Evolutionary conservation across 2,888 invertebrate species (phyloP).

Genomic region (Neoitamus cyanurus): DNA sequence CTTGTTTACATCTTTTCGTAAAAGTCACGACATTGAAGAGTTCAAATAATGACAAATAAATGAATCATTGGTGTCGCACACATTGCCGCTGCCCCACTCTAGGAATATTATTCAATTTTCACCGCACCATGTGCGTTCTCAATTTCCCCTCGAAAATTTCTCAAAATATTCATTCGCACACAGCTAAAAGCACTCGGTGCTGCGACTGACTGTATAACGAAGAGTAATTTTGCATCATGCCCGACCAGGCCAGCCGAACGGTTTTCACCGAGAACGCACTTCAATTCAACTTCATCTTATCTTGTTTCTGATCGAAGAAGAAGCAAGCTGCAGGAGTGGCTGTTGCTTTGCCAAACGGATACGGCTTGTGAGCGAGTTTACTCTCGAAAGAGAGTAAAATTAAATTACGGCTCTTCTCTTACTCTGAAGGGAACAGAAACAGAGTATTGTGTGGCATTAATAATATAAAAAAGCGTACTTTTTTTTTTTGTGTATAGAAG

Average conservation of each 20-base stretch:
- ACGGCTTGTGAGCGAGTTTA: not conserved
- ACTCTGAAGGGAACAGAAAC: not conserved
- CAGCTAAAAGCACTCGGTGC: not conserved
- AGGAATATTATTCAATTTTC: not conserved
- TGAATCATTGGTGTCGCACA: slow-evolving; percentile 20
- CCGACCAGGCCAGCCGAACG: not conserved
- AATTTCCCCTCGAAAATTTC: not conserved
- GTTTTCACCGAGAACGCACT: not conserved
- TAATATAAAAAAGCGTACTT: too few relatives aligned
- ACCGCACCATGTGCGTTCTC: not conserved
- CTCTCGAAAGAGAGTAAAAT: not conserved
- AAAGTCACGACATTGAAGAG: slow-evolving; percentile 46
- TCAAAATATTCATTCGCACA: not conserved
- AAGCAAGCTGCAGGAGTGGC: not conserved
- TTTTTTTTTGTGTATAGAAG: not conserved
- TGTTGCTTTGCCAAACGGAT: not conserved
- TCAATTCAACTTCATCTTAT: not conserved
- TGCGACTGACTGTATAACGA: not conserved
- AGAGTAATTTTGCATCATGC: not conserved
- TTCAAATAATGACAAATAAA: slow-evolving; percentile 41
- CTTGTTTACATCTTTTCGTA: slow-evolving; percentile 41
- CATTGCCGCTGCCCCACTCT: not conserved
- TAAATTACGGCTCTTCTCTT: too few relatives aligned
- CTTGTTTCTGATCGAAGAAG: not conserved
- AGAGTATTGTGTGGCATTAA: too few relatives aligned